A percentile compares a stretch with the other conserved stretches of the same genome.
phyloP scores from a whole-genome alignment of 2,888 invertebrate species.

The Acrocyrtus sp. region DNA sequence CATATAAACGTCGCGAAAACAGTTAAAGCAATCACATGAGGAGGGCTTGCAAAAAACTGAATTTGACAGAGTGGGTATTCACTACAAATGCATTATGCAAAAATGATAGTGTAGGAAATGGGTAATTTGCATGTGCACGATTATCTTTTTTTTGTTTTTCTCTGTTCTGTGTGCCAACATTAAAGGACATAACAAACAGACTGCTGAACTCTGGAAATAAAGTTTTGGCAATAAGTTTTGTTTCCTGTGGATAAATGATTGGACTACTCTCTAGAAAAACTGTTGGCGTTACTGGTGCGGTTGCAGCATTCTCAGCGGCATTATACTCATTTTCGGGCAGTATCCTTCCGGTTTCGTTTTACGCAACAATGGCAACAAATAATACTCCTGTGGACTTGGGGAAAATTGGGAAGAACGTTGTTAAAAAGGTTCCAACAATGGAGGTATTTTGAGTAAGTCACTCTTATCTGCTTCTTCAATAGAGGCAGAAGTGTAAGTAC shows the following conservation, averaged over 20 bases:
- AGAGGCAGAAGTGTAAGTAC: background rate
- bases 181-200: too few relatives aligned
- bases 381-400: constrained; percentile 27
- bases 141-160: too few relatives aligned
- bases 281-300: constrained; percentile 5
- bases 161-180: too few relatives aligned
- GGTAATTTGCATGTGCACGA: too few relatives aligned
- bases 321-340: constrained; percentile 7
- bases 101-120: too few relatives aligned
- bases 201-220: too few relatives aligned
- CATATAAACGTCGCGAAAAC: too few relatives aligned
- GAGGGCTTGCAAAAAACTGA: too few relatives aligned
- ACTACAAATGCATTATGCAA: too few relatives aligned
- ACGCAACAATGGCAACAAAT: background rate
- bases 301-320: constrained; percentile 12
- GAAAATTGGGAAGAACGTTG: constrained; percentile 51
- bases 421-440: constrained; percentile 54
- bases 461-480: background rate
- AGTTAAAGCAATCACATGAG: too few relatives aligned
- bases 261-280: constrained; percentile 4
- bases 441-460: constrained; percentile 29
- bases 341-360: background rate
- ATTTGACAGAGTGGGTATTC: too few relatives aligned
- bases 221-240: too few relatives aligned
- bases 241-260: constrained; percentile 13